Evolutionary conservation across 2,797 vertebrate species (phyloP).

Genomic region (Hirundo rustica): DNA sequence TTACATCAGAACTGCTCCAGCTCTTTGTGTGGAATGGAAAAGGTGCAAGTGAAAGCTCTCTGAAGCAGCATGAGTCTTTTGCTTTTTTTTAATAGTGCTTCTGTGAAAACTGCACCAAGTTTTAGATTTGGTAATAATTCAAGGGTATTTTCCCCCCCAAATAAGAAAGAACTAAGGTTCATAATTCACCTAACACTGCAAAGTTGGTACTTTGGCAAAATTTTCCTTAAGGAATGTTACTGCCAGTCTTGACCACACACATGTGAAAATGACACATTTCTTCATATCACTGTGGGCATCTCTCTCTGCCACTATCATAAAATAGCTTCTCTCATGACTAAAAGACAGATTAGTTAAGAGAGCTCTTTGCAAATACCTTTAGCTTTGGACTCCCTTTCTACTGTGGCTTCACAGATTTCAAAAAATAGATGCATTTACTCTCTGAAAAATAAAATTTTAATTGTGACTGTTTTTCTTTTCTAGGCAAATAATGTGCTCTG

Average conservation of each 20-base stretch:
- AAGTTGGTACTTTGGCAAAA: neutral
- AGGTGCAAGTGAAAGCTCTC: conserved; percentile 48
- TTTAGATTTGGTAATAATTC: neutral
- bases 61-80: conserved; percentile 38
- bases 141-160: neutral
- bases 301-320: neutral
- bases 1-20: conserved; percentile 43
- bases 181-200: neutral
- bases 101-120: neutral
- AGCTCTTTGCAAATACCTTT: neutral
- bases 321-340: neutral
- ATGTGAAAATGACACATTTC: neutral
- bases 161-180: neutral
- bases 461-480: neutral
- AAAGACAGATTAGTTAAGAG: neutral
- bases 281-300: neutral
- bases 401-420: neutral
- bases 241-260: neutral
- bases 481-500: neutral
- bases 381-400: neutral
- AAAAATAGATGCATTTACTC: neutral
- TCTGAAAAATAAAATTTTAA: neutral
- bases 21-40: conserved; percentile 46
- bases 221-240: neutral
- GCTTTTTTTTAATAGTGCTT: neutral